phyloP scores from a whole-genome alignment of 2,888 invertebrate species.

The Tuta absoluta region DNA sequence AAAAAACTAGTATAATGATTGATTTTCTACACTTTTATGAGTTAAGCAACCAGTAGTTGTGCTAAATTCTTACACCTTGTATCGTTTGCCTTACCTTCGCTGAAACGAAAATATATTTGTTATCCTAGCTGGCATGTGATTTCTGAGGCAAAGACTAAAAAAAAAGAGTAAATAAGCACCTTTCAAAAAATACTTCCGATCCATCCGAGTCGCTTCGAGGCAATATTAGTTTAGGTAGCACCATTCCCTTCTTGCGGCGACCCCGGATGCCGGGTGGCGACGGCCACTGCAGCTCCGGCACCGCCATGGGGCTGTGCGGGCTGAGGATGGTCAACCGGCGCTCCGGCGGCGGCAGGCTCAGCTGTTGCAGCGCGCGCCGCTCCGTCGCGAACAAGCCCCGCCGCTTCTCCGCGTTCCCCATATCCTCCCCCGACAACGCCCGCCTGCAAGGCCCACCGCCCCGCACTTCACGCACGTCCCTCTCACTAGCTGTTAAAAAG shows the following conservation, averaged over 20 bases:
- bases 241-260: slow-evolving; percentile 86
- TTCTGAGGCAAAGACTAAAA: background rate
- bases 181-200: slow-evolving; percentile 84
- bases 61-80: no score
- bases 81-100: no score
- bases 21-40: no score
- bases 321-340: slow-evolving; percentile 88
- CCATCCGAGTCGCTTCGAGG: slow-evolving; percentile 89
- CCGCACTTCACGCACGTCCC: slow-evolving; percentile 84
- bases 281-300: slow-evolving; percentile 84
- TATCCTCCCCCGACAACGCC: slow-evolving; percentile 83
- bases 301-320: slow-evolving; percentile 88
- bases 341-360: slow-evolving; percentile 86
- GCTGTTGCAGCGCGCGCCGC: slow-evolving; percentile 83
- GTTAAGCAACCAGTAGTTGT: no score
- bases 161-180: slow-evolving; percentile 54
- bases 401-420: slow-evolving; percentile 83
- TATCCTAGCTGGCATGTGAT: background rate
- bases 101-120: background rate
- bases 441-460: slow-evolving; percentile 83
- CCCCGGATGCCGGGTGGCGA: slow-evolving; percentile 81
- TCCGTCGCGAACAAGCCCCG: slow-evolving; percentile 86
- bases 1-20: no score
- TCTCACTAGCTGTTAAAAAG: slow-evolving; percentile 84
- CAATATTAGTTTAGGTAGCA: slow-evolving; percentile 87